Evolutionary conservation across 1,140 invertebrate genomes (phyloP).

Genomic region (Frieseomelitta varia): DNA sequence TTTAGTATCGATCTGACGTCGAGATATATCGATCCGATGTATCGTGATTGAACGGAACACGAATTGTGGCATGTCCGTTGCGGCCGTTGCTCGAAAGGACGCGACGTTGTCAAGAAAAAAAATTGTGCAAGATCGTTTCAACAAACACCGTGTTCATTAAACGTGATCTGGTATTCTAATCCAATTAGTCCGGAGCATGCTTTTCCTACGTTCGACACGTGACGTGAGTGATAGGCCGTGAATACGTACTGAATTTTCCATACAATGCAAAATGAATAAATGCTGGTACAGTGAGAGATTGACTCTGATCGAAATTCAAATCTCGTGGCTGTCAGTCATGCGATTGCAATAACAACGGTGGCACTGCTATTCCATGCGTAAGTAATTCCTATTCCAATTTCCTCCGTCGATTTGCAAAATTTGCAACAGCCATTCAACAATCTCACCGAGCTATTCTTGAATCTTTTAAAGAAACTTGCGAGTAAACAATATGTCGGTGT

Average conservation of each 20-base stretch:
- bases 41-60: too few species aligned
- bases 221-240: too few species aligned
- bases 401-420: neutral
- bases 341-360: neutral
- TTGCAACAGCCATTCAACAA: fast-evolving
- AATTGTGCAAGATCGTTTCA: neutral
- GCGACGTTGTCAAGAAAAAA: neutral
- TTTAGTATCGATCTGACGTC: neutral
- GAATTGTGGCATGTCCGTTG: neutral
- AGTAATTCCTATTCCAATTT: neutral
- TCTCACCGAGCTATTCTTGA: too few species aligned
- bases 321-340: too few species aligned
- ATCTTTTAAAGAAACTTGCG: neutral
- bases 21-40: constrained; percentile 5
- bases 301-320: neutral
- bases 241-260: neutral
- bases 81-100: neutral
- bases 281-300: neutral
- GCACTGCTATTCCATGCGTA: neutral
- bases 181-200: too few species aligned
- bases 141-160: neutral
- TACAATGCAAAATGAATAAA: neutral
- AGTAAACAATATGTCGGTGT: neutral
- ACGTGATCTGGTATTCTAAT: neutral
- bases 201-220: neutral